These are phyloP conservation scores for Gila orcuttii DNA, from an alignment of 2,113 vertebrate genomes.

Conservation along the genomic window DNA sequence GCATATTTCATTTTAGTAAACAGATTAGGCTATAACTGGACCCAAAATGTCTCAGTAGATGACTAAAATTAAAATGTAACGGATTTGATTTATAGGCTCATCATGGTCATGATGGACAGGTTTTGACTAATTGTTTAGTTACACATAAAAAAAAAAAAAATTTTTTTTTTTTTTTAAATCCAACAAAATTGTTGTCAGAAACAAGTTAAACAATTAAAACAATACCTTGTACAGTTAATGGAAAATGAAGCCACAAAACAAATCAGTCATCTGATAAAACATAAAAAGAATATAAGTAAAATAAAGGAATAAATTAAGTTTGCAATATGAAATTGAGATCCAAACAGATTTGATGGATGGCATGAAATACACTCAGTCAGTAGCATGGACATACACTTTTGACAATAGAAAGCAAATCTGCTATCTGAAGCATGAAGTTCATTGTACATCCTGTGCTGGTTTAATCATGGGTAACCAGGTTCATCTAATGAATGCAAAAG, in stretches of 20 bases:
- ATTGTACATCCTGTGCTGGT: conserved; percentile 37
- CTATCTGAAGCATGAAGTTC: conserved; percentile 28
- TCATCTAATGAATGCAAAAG: not conserved
- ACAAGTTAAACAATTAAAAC: not conserved
- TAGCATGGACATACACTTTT: not conserved
- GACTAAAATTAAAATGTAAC: not conserved
- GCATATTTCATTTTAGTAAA: not conserved
- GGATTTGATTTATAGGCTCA: not conserved
- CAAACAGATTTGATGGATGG: not conserved
- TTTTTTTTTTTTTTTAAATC: too few relatives aligned
- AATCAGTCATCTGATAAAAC: not conserved
- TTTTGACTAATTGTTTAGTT: not conserved
- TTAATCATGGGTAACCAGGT: conserved; percentile 3
- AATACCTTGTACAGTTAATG: not conserved
- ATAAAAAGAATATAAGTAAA: not conserved
- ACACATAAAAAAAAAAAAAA: not conserved
- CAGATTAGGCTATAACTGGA: not conserved
- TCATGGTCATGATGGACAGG: not conserved
- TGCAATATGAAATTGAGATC: not conserved
- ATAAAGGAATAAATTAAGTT: not conserved
- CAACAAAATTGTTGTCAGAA: not conserved
- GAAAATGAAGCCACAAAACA: not conserved
- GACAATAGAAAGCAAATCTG: conserved; percentile 28
- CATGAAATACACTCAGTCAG: not conserved
- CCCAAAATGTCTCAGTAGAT: not conserved